Evolutionary conservation across 2,797 vertebrate species (phyloP).

Genomic region (Synanceia verrucosa): DNA sequence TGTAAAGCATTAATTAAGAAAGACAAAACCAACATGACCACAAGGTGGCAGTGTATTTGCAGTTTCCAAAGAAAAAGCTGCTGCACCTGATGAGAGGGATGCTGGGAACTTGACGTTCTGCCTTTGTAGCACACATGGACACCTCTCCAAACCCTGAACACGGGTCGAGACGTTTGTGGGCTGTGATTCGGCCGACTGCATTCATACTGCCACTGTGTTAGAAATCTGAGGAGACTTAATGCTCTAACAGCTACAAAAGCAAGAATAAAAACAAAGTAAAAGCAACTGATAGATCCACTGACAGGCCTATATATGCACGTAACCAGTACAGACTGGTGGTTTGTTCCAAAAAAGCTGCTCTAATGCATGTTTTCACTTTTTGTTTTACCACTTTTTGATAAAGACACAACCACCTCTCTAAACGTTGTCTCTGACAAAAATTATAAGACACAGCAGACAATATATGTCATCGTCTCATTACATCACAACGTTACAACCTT

Average conservation of each 20-base stretch:
- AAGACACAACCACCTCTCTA: too few species aligned
- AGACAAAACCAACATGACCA: slow-evolving; percentile 21
- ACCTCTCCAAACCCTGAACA: neutral
- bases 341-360: too few species aligned
- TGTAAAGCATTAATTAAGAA: neutral
- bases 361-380: too few species aligned
- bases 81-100: neutral
- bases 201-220: neutral
- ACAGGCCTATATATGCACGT: neutral
- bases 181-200: neutral
- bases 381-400: too few species aligned
- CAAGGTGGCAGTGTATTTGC: slow-evolving; percentile 34
- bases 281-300: neutral
- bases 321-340: too few species aligned
- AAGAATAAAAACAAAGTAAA: neutral
- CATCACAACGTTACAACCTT: neutral
- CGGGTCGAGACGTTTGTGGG: neutral
- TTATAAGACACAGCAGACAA: neutral
- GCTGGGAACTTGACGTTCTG: slow-evolving; percentile 34
- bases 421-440: too few species aligned
- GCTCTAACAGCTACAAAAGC: neutral
- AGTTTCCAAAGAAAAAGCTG: neutral
- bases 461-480: neutral
- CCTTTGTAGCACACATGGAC: neutral
- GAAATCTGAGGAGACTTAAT: too few species aligned